phyloP scores from a whole-genome alignment of 2,888 invertebrate genomes.

The Galeruca laticollis region DNA sequence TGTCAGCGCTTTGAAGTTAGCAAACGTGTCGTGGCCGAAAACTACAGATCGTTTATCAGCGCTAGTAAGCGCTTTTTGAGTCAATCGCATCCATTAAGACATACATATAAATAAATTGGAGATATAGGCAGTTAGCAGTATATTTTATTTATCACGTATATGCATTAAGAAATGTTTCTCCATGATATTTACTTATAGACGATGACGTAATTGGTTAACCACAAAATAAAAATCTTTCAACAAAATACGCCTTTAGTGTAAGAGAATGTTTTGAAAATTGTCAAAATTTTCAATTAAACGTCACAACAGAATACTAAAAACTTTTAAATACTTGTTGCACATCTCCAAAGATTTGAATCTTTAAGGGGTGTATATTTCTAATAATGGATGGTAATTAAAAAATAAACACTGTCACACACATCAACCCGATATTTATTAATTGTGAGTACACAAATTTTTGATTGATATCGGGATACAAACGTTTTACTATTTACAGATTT shows the following conservation, averaged over 20 bases:
- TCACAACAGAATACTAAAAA: neutral
- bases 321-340: slow-evolving; percentile 5
- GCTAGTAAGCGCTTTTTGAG: no score
- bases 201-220: neutral
- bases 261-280: neutral
- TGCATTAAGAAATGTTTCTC: no score
- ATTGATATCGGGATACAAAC: neutral
- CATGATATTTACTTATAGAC: neutral
- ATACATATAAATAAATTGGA: no score
- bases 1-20: no score
- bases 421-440: neutral
- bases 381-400: slow-evolving; percentile 17
- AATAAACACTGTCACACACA: neutral
- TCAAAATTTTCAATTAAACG: slow-evolving; percentile 5
- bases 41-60: no score
- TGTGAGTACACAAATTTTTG: neutral
- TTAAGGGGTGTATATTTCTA: neutral
- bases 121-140: no score
- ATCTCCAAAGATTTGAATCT: neutral
- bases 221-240: no score
- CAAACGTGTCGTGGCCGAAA: no score
- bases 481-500: neutral
- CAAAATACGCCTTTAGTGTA: neutral
- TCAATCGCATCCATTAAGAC: no score
- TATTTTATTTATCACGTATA: no score